Base-by-base conservation (phyloP, 1,140 invertebrate genomes). In the Drosophila nannoptera region DNA sequence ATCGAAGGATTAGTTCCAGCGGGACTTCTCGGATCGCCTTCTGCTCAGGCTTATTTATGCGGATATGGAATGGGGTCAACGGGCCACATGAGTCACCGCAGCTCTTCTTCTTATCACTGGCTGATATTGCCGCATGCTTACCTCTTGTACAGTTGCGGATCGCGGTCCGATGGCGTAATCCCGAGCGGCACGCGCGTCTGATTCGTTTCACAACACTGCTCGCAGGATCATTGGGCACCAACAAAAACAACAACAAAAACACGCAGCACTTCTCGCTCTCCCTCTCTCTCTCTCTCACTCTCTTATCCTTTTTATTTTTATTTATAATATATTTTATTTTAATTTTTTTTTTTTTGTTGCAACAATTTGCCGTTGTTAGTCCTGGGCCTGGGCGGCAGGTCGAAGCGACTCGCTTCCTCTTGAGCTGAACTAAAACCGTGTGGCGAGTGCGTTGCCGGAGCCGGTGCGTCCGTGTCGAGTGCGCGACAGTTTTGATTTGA, bases 401-500 rank as follows among this genome's bases (percentile, higher is more conserved):
- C 16, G 29, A 67, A 60, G 16, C 8, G 22, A 22, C 14, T 46
- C 52, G 45, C 38, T 65, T 49, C 45, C 48, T 16, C 32, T 36
- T 45, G 0, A 35, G 16, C 16, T 16, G 11, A 64, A 58, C 59
- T 49, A 48, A 22, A 22, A 69, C 12, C 52, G 43, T 31, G 38
- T 52, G 53, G 45, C 61, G 46, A 45, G 45, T 50, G 45, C 11
- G 33, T 66, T 71, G 72, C 48, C 73, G 54, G 69, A 77, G 81
- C 81, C 77, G 65, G 52, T 77, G 81, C 81, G 81, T 86, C 82
- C 81, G 81, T 81, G 69, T 87, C 81, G 81, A 82, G 82, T 81
- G 81, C 81, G 81, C 81, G 81, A 81, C 81, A 87, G 61, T 86
- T 86, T 87, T 59, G 81, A 86, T 86, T 86, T 86, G 77, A 86